Base-by-base conservation (phyloP, 2,888 invertebrate genomes). In the Hedya salicella region DNA sequence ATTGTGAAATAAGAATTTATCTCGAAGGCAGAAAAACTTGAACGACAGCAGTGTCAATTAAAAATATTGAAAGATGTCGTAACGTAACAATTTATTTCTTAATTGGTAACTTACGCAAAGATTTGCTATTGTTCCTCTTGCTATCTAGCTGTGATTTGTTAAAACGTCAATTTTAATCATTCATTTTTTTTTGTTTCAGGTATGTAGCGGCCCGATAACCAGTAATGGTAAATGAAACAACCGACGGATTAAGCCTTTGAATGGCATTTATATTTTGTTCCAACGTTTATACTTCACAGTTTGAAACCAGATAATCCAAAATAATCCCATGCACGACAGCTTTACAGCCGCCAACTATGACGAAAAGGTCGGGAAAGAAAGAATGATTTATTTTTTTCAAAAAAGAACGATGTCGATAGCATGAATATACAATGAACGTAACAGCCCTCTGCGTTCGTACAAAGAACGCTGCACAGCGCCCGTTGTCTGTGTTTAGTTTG, bases 351-450 rank as follows among this genome's bases (percentile, higher is more conserved):
- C 30, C 11, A 16, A 54, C 40, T 39, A 40, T 42, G 42, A 21
- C 48, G 53, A 53, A 53, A 60, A 39, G 59, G 25, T 65, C 40
- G 39, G 30, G 42, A 40, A 30, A 54, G 59, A 19, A 54, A 48
- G 49, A 48, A 54, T 13, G 14, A 39, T 63, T 40, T 14, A 17
- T 25, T 1, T 25, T 25, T 25, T 25, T 25, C 3, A 25, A 49
- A 48, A 11, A 54, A 48, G 46, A 19, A 11, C 13, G 52, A 46
- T 48, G 68, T 67, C 65, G 60, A 73, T 69, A 68, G 59, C 77
- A 83, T 83, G 82, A 82, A 83, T 85, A 82, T 81, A 80, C 82
- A 78, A 79, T 78, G 76, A 76, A 74, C 69, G 74, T 75, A 73
- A 75, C 77, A 72, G 72, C 75, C 73, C 76, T 75, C 68, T 70